Evolutionary conservation across 2,797 vertebrate genomes (phyloP).

Genomic region (Sebastes reedi): DNA sequence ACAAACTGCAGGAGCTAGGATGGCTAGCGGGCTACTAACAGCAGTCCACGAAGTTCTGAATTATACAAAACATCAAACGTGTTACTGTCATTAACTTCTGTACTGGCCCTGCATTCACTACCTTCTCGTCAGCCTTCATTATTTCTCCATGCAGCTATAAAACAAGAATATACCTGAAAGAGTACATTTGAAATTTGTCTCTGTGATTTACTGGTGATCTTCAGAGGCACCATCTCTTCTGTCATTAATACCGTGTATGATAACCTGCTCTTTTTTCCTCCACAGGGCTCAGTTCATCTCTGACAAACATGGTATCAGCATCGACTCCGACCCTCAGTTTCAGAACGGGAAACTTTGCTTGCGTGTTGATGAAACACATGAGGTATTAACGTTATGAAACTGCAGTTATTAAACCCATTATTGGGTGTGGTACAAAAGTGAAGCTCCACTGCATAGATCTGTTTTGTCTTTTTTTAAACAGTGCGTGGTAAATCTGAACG

Average conservation of each 20-base stretch:
- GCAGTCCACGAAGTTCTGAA: neutral
- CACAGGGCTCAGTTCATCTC: conserved; percentile 79
- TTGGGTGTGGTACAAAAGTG: neutral
- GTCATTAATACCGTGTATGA: neutral
- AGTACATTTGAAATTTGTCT: neutral
- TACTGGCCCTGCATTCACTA: neutral
- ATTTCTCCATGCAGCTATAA: neutral
- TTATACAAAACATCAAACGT: neutral
- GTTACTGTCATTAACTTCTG: neutral
- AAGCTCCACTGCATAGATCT: neutral
- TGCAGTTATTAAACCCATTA: neutral
- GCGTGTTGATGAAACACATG: neutral
- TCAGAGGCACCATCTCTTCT: neutral
- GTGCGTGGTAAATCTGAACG: conserved; percentile 54
- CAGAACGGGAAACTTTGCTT: conserved; percentile 73
- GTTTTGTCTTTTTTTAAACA: neutral
- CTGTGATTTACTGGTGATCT: neutral
- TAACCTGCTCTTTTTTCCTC: conserved; percentile 7
- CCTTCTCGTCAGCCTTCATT: neutral
- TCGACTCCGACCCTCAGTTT: conserved; percentile 60
- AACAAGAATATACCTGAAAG: neutral
- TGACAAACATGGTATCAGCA: conserved; percentile 82
- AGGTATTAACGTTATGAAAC: conserved; percentile 58
- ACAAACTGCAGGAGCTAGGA: neutral
- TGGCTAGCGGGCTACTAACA: neutral